Conservation (phyloP, 2,797 vertebrate species). For the Macroramphosus scolopax region DNA sequence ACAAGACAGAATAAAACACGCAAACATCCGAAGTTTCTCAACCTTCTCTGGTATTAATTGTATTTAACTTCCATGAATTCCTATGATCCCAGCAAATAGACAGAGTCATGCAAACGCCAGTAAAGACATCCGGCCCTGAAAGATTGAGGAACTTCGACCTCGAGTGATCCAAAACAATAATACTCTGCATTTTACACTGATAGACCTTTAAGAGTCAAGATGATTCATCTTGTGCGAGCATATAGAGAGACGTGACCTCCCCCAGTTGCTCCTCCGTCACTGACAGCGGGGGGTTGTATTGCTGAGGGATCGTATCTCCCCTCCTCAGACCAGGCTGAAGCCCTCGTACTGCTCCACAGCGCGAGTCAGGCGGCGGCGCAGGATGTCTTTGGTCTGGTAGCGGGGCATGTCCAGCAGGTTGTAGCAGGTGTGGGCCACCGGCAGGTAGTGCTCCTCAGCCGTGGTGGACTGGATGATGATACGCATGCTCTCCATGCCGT, state of each 20-base stretch:
- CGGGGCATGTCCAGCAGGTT: conserved; percentile 96
- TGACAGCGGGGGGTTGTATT: conserved; percentile 35
- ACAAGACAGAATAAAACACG: not conserved
- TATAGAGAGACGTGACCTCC: conserved; percentile 13
- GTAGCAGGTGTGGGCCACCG: conserved; percentile 97
- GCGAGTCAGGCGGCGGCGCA: conserved; percentile 84
- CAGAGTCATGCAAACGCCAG: too few species aligned
- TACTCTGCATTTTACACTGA: conserved; percentile 38
- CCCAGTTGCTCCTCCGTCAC: too few species aligned
- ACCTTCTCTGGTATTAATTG: conserved; percentile 10
- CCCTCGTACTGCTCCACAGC: conserved; percentile 97
- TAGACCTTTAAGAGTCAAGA: conserved; percentile 54
- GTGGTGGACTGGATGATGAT: conserved; percentile 92
- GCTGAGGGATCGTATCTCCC: conserved; percentile 65
- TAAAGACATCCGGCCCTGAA: too few species aligned
- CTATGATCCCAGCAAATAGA: not conserved
- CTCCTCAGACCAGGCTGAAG: conserved; percentile 90
- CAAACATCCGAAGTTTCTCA: conserved; percentile 42
- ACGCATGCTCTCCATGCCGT: conserved; percentile 93
- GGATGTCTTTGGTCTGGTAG: conserved; percentile 92
- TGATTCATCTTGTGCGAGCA: conserved; percentile 30
- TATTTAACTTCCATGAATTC: conserved; percentile 4
- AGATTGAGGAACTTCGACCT: conserved; percentile 37
- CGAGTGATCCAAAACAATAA: conserved; percentile 33
- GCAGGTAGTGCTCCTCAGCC: conserved; percentile 88